Conservation (phyloP, 1,140 invertebrate species). For the Cephus cinctus region DNA sequence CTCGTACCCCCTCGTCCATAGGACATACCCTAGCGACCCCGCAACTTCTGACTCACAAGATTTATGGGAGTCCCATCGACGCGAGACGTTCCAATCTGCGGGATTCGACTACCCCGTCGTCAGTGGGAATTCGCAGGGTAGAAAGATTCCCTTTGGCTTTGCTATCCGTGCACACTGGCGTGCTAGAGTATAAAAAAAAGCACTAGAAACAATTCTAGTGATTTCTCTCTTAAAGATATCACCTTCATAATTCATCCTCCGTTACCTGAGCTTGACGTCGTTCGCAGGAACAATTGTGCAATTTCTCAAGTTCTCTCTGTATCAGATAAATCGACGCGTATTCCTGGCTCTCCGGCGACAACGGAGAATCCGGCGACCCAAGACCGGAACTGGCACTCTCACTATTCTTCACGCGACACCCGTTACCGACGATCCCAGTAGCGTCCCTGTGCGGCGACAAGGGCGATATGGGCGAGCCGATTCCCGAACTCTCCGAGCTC, state of each 20-base stretch:
- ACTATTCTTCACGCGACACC: slow-evolving; percentile 17
- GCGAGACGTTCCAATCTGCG: slow-evolving; percentile 5
- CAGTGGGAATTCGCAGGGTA: not conserved
- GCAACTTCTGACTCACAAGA: slow-evolving; percentile 48
- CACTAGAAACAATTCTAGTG: too few relatives aligned
- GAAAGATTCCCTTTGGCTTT: slow-evolving; percentile 1
- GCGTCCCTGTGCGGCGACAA: slow-evolving; percentile 37
- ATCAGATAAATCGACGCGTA: slow-evolving; percentile 41
- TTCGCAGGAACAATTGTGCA: slow-evolving; percentile 39
- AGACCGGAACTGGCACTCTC: slow-evolving; percentile 40
- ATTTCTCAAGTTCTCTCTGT: slow-evolving; percentile 37
- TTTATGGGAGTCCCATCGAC: slow-evolving; percentile 35
- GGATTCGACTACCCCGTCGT: not conserved
- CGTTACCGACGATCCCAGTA: not conserved
- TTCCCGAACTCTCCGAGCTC: slow-evolving; percentile 44
- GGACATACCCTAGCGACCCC: slow-evolving; percentile 17
- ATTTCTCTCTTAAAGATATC: too few relatives aligned
- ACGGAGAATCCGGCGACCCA: slow-evolving; percentile 36
- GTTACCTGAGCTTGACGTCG: slow-evolving; percentile 37
- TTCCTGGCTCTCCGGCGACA: slow-evolving; percentile 41
- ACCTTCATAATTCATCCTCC: not conserved
- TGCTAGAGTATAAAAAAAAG: not conserved
- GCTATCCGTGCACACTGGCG: too few relatives aligned
- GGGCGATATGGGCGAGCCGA: slow-evolving; percentile 43
- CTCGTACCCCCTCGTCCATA: too few relatives aligned